Conservation (phyloP, 2,113 vertebrate species). For the Dasypus novemcinctus region DNA sequence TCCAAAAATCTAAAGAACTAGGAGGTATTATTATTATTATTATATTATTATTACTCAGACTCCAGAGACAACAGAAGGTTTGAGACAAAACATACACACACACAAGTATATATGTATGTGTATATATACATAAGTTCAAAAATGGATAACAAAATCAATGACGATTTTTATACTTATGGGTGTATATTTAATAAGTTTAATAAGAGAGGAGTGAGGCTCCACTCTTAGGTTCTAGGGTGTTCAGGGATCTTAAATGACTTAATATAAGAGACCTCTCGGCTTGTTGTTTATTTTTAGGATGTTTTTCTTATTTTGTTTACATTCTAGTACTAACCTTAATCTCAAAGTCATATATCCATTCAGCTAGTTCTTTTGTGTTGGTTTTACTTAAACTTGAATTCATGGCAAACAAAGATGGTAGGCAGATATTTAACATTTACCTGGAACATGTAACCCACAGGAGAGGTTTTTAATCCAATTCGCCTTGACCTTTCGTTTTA, state of each 20-base stretch:
- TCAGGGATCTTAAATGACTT: neutral
- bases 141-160: neutral
- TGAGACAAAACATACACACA: neutral
- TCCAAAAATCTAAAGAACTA: neutral
- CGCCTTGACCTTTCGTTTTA: neutral
- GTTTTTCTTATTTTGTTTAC: neutral
- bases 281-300: neutral
- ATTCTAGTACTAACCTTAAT: constrained; percentile 33
- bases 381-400: neutral
- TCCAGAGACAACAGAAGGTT: neutral
- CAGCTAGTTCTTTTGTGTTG: neutral
- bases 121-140: neutral
- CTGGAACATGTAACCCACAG: neutral
- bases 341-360: neutral
- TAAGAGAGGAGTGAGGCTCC: neutral
- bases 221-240: neutral
- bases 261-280: neutral
- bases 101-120: too few species aligned
- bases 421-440: neutral
- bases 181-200: neutral
- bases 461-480: neutral
- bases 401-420: neutral
- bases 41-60: neutral
- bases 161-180: neutral
- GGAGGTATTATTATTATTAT: too few species aligned